Evolutionary conservation across 2,888 invertebrate species (phyloP).

Genomic region (Hypselothyrea guttata): DNA sequence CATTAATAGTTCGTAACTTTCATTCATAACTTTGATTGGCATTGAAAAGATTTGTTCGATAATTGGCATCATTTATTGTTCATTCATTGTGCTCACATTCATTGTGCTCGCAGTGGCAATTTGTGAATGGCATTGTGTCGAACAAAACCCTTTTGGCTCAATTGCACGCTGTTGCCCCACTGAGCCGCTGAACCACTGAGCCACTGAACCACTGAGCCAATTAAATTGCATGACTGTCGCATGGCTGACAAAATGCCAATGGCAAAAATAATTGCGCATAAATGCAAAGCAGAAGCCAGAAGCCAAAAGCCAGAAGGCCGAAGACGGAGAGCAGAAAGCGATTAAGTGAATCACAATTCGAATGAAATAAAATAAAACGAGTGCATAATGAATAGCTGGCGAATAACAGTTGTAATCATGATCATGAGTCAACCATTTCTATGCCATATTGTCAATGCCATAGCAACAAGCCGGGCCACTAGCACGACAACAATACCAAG

Average conservation of each 20-base stretch:
- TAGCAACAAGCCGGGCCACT: constrained; percentile 4
- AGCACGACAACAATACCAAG: constrained; percentile 2
- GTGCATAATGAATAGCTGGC: constrained; percentile 20
- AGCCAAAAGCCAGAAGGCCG: background rate
- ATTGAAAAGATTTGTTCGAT: constrained; percentile 3
- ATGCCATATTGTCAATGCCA: constrained; percentile 22
- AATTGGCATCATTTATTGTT: constrained; percentile 9
- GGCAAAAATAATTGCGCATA: constrained; percentile 56
- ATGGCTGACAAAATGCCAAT: constrained; percentile 49
- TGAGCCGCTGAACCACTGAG: constrained; percentile 3
- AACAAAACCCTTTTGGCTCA: background rate
- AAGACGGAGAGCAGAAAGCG: constrained; percentile 1
- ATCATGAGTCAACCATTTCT: constrained; percentile 6
- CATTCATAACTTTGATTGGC: background rate
- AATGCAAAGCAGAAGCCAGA: constrained; percentile 23
- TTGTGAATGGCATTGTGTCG: background rate
- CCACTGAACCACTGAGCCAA: constrained; percentile 16
- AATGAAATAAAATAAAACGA: constrained; percentile 25
- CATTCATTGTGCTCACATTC: constrained; percentile 12
- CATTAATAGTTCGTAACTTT: too few species aligned
- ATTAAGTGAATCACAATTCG: constrained; percentile 28
- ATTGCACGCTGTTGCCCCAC: background rate
- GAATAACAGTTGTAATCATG: constrained; percentile 18
- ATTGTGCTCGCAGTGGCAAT: constrained; percentile 16
- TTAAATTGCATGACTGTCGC: constrained; percentile 40